A percentile compares a stretch with the other conserved stretches of the same genome.
phyloP scores from a whole-genome alignment of 2,797 vertebrate species.

The Acomys russatus region DNA sequence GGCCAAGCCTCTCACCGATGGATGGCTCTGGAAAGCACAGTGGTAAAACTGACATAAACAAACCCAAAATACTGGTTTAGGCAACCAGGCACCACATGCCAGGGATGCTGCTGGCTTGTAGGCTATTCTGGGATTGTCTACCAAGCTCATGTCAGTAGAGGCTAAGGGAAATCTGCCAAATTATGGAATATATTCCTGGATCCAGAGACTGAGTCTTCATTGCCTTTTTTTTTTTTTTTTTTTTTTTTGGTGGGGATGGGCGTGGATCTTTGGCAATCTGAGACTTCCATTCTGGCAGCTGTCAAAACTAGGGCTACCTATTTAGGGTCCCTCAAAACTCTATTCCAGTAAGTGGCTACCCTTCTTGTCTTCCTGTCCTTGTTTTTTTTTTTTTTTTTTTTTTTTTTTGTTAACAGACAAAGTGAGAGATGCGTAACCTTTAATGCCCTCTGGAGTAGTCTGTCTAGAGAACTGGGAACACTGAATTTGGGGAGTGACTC shows the following conservation, averaged over 20 bases:
- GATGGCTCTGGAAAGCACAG: background rate
- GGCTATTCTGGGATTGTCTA: constrained; percentile 86
- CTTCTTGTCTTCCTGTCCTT: constrained; percentile 36
- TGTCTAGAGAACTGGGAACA: constrained; percentile 46
- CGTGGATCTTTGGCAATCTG: background rate
- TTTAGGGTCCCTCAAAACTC: background rate
- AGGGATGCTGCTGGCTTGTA: constrained; percentile 69
- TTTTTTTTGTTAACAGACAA: constrained; percentile 76
- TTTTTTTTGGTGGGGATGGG: too few relatives aligned
- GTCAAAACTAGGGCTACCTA: background rate
- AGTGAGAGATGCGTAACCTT: constrained; percentile 79
- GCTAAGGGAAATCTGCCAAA: constrained; percentile 72
- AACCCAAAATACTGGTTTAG: constrained; percentile 69
- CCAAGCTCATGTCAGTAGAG: constrained; percentile 74
- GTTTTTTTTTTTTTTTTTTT: too few relatives aligned
- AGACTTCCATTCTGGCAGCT: constrained; percentile 45
- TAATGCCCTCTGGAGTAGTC: constrained; percentile 28
- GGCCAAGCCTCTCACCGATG: constrained; percentile 36
- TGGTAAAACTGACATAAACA: constrained; percentile 78
- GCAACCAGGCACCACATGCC: constrained; percentile 67
- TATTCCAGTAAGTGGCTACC: constrained; percentile 50
- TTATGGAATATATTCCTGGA: constrained; percentile 54
- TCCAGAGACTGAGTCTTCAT: constrained; percentile 60
- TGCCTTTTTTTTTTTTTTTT: background rate
- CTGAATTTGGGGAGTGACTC: constrained; percentile 78